Base-by-base conservation (phyloP, 2,888 invertebrate species). In the Pyrgus malvae region DNA sequence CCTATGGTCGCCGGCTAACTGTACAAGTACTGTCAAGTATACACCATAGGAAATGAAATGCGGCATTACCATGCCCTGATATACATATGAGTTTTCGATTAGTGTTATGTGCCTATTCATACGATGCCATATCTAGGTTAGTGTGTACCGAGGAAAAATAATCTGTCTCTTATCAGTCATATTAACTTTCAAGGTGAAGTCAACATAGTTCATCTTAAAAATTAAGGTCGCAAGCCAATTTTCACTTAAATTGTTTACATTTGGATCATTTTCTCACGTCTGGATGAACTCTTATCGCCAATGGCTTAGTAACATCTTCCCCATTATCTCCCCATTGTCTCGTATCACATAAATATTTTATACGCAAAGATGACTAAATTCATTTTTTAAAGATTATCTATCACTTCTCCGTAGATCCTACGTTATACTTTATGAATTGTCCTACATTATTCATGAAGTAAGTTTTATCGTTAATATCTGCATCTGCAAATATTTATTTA, bases 1-100 rank as follows among this genome's bases (percentile, higher is more conserved):
- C 57, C 55, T 51, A 21, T 46, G 60, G 50, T 51, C 56, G 56
- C 56, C 64, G 64, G 66, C 64, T 75, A 73, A 70, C 66, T 76
- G 67, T 72, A 11, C 8, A 16, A 4, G 21, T 21, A 21, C 3
- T 3, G 3, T 51, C 55, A 51, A 37, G 27, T 55, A 57, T 48
- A 48, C 49, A 74, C 75, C 74, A 81, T 81, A 73, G 77, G 68
- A 76, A 74, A 66, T 68, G 63, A 67, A 68, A 71, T 74, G 75
- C 72, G 75, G 72, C 76, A 76, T 75, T 74, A 69, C 29, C 44
- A 53, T 53, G 44, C 37, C 45, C 16, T 27, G 37, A 42, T 16
- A 45, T 38, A 42, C 17, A 25, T 41, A 37, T 44, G 35, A 12
- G 42, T 38, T 45, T 38, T 19, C 27, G 27, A 35, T 66, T 68